Evolutionary conservation across 30 jellyfish, hydroid and myxozoan genomes (phyloP).

Genomic region (Euphysa ruthae): DNA sequence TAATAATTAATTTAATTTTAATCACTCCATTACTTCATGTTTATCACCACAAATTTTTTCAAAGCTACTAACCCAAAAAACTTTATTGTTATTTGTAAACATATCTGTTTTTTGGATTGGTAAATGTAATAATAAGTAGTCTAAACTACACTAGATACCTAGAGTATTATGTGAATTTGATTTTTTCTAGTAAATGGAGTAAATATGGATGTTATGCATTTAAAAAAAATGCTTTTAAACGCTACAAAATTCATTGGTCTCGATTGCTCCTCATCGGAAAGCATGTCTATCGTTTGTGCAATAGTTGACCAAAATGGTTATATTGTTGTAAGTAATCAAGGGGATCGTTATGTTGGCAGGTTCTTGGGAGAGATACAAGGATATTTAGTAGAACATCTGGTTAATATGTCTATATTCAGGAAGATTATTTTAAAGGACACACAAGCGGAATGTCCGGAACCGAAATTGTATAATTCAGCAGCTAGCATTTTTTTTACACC

Average conservation of each 20-base stretch:
- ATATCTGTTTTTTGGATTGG: too few relatives aligned
- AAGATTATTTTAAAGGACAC: slow-evolving; percentile 16
- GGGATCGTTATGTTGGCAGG: not conserved
- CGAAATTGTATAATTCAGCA: slow-evolving; percentile 20
- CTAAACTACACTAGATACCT: too few relatives aligned
- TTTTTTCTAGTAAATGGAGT: not conserved
- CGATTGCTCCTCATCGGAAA: not conserved
- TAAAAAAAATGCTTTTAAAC: not conserved
- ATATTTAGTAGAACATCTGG: not conserved
- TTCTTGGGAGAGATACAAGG: slow-evolving; percentile 17
- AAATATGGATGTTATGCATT: not conserved
- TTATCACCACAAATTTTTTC: too few relatives aligned
- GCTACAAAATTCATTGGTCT: not conserved
- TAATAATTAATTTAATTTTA: too few relatives aligned
- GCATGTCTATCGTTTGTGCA: slow-evolving; percentile 3
- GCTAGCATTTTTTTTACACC: slow-evolving; percentile 24
- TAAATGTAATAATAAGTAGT: too few relatives aligned
- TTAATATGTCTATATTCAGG: slow-evolving; percentile 4
- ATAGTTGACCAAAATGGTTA: slow-evolving; percentile 26
- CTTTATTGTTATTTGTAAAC: too few relatives aligned
- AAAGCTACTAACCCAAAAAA: too few relatives aligned
- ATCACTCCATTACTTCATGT: too few relatives aligned
- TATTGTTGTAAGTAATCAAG: slow-evolving; percentile 21
- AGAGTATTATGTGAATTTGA: too few relatives aligned
- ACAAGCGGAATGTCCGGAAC: slow-evolving; percentile 29